Percentiles rank a stretch among this genome's conserved stretches.
Evolutionary conservation across 2,113 vertebrate genomes (phyloP).

Genomic region (Girardinichthys multiradiatus): DNA sequence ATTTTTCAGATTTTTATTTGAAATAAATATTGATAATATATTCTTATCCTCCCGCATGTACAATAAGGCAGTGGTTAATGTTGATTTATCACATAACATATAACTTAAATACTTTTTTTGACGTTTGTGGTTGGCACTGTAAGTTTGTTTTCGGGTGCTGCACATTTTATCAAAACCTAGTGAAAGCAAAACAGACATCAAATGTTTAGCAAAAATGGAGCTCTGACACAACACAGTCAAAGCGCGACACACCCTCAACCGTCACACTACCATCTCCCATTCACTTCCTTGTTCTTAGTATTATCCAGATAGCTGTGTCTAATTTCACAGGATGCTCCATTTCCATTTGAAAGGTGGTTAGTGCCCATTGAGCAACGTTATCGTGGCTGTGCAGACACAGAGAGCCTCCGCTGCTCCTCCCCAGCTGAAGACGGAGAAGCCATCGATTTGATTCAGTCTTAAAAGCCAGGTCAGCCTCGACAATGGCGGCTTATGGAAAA

Average conservation of each 20-base stretch:
- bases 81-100: not conserved
- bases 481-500: slow-evolving; percentile 75
- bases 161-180: not conserved
- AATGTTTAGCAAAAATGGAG: slow-evolving; percentile 18
- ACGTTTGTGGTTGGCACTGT: not conserved
- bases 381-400: slow-evolving; percentile 65
- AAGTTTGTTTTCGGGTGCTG: slow-evolving; percentile 1
- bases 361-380: slow-evolving; percentile 64
- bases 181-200: slow-evolving; percentile 15
- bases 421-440: slow-evolving; percentile 47
- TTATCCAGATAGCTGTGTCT: slow-evolving; percentile 62
- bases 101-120: not conserved
- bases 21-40: not conserved
- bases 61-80: not conserved
- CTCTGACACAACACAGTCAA: slow-evolving; percentile 34
- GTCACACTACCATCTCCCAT: slow-evolving; percentile 35
- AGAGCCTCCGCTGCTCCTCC: slow-evolving; percentile 45
- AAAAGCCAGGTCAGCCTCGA: slow-evolving; percentile 71
- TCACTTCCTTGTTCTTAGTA: slow-evolving; percentile 32
- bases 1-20: too few relatives aligned
- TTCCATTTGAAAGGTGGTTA: slow-evolving; percentile 73
- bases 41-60: not conserved
- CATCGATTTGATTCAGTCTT: slow-evolving; percentile 76
- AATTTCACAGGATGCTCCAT: slow-evolving; percentile 65
- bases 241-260: slow-evolving; percentile 40